Evolutionary conservation across 2,113 vertebrate species (phyloP).

Genomic region (Hucho hucho): DNA sequence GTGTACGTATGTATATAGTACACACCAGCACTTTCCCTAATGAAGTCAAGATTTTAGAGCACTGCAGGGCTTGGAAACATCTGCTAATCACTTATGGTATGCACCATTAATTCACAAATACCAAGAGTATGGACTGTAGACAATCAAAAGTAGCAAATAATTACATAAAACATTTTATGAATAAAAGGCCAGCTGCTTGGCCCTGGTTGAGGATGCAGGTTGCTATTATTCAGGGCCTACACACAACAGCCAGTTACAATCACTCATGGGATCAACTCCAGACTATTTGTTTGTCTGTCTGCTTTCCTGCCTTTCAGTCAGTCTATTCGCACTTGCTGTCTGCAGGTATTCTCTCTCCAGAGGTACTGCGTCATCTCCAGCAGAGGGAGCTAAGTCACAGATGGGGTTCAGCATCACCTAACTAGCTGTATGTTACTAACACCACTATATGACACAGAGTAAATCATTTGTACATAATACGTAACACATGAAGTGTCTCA

Average conservation of each 20-base stretch:
- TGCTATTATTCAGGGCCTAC: background rate
- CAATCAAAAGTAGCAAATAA: conserved; percentile 4
- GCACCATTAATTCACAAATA: conserved; percentile 18
- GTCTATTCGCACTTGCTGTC: background rate
- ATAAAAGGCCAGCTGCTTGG: conserved; percentile 4
- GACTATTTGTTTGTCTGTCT: background rate
- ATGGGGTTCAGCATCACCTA: background rate
- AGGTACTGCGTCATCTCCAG: conserved; percentile 25
- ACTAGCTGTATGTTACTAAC: background rate
- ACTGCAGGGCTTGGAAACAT: background rate
- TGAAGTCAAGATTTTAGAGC: conserved; percentile 1
- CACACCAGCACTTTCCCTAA: background rate
- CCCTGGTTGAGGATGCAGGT: background rate
- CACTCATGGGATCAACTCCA: background rate
- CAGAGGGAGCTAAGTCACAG: conserved; percentile 46
- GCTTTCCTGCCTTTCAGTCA: background rate
- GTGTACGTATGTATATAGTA: background rate
- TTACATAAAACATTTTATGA: background rate
- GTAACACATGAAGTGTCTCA: too few species aligned
- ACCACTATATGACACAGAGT: too few species aligned
- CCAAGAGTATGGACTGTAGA: conserved; percentile 6
- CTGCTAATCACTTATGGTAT: conserved; percentile 10
- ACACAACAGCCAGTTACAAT: background rate
- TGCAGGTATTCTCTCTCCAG: background rate
- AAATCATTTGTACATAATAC: too few species aligned